Evolutionary conservation across 2,888 invertebrate species (phyloP), one percentile per base, ranked within the genome.

Genomic region (Leptodirus hochenwartii): DNA sequence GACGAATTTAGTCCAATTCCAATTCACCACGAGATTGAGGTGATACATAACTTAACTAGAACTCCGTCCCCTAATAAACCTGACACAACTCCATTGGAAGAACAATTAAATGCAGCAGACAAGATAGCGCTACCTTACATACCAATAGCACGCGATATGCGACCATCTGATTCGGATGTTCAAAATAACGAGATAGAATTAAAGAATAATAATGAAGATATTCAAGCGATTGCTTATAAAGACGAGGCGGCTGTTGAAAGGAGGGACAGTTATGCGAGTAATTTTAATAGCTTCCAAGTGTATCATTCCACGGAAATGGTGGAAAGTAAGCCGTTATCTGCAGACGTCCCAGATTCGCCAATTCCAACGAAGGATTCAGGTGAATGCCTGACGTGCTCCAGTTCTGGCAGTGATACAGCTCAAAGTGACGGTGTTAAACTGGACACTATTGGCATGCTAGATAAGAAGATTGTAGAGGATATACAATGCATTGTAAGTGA

Each of bases 401-500:
- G 39, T 35, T 45, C 44, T 11, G 44, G 44, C 36, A 42, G 40
- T 32, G 40, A 43, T 31, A 37, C 38, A 34, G 38, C 39, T 20
- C 6, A 20, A 20, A 20, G 20, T 20, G 20, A 20, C 20, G 8
- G n/a, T 20, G 20, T n/a, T 8, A 6, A 20, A n/a, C 20, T 20
- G 6, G n/a, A 20, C 6, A 6, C 20, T 6, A 20, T 20, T 12
- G 64, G 61, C 5, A 53, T 72, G 15, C 63, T 77, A 9, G 66
- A 69, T 27, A 58, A 59, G 33, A 62, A 67, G 34, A 62, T 70
- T 4, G 49, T 71, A 12, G 61, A 67, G 39, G 71, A 77, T 44
- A 57, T 78, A 26, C 70, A 72, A 41, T 74, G 73, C 37, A 74
- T 70, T 62, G 78, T 77, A 53, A 60, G 60, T 48, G n/a, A 24